A percentile compares a stretch with the other conserved stretches of the same genome.
These are phyloP conservation scores for Brachycybe producta DNA, from an alignment of 2,888 invertebrate species.

Conservation along the genomic window DNA sequence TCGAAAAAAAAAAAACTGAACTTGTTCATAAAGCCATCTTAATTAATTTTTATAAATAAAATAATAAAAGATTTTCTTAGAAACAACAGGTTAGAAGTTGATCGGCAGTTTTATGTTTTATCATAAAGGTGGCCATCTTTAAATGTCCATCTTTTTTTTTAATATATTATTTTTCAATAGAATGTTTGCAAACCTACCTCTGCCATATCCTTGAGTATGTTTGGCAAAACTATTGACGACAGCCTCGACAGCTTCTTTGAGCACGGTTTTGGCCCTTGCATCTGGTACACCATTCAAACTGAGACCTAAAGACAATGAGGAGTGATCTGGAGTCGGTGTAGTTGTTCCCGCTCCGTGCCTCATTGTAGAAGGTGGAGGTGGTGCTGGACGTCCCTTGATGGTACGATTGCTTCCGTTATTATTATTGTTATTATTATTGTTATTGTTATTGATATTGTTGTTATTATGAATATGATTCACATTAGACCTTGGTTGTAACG, in stretches of 20 bases:
- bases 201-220: conserved; percentile 54
- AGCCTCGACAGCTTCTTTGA: conserved; percentile 57
- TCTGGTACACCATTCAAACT: conserved; percentile 21
- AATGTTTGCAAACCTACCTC: conserved; percentile 47
- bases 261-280: conserved; percentile 31
- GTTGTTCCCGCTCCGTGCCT: neutral
- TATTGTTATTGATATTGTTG: neutral
- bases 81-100: too few relatives aligned
- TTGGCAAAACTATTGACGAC: conserved; percentile 60
- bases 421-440: conserved; percentile 2
- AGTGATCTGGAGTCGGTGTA: neutral
- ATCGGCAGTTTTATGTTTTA: too few relatives aligned
- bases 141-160: too few relatives aligned
- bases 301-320: neutral
- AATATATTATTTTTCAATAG: too few relatives aligned
- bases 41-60: too few relatives aligned
- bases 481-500: conserved; percentile 5
- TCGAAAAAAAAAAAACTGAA: too few relatives aligned
- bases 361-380: neutral
- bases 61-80: too few relatives aligned
- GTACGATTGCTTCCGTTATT: neutral
- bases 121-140: too few relatives aligned
- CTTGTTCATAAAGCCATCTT: too few relatives aligned
- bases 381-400: conserved; percentile 2
- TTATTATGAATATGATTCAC: conserved; percentile 2